Base-by-base conservation (phyloP, 2,113 vertebrate species). In the Clupea harengus region DNA sequence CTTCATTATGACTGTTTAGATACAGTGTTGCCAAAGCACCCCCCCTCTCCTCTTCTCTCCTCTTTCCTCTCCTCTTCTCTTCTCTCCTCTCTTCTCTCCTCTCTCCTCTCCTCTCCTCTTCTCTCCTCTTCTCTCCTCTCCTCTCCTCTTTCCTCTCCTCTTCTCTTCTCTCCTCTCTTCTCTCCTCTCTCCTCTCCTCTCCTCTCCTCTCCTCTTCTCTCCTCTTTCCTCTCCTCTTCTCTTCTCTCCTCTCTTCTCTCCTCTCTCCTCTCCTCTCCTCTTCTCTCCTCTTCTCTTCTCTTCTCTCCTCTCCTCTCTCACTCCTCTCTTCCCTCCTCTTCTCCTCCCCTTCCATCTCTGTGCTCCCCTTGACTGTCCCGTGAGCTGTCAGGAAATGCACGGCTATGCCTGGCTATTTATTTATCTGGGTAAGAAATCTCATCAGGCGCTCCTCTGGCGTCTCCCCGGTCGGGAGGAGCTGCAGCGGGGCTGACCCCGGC, bases 381-480 rank as follows among this genome's bases (percentile, higher is more conserved):
- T 44, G 25, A 45, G 46, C 67, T 52, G 82, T 86, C 89, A 90
- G 90, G 88, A 92, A 93, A 89, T 89, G 86, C 85, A 90, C 1
- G 81, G 86, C 86, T 84, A n/a, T 39, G 39, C 39, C 39, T 39
- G 86, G 50, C 80, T 92, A 89, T 93, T 92, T 92, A 88, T 95
- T 94, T 93, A 91, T 92, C 85, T 90, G 44, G 67, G 45, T 72
- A 83, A 91, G 86, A 89, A 92, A 91, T 92, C 88, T 89, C 90
- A 91, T 92, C 90, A 89, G 89, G 9, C 8, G 90, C 80, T 89
- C 83, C 85, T 72, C 91, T 45, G 46, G 54, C 64, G 2, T 88
- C 67, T 83, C 83, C 91, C 86, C 84, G 67, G 89, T 83, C 88
- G 87, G 78, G 83, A 64, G 88, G 88, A 87, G 88, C 87, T 88